Evolutionary conservation across 1,140 invertebrate species (phyloP), one percentile per base, ranked within the genome.

Genomic region (Trypoxylus dichotomus): DNA sequence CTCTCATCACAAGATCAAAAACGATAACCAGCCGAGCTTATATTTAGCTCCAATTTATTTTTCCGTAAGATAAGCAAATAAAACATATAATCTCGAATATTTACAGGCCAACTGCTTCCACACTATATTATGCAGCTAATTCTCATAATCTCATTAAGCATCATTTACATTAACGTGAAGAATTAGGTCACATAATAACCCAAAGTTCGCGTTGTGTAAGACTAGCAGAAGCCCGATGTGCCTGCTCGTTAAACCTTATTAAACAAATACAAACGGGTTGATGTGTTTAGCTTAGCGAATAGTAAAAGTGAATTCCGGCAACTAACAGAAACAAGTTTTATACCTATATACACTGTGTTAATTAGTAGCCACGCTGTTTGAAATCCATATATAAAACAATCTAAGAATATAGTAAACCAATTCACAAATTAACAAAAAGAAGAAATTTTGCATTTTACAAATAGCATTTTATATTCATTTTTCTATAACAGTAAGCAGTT

Each of bases 171-270:
- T 29, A 29, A 68, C 60, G 60, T 68, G 24, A 6, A 27, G 60
- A 68, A 68, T 68, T 68, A 68, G 60, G 60, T 68, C 60, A 68
- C 27, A 24, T 68, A 68, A 29, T 68, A 68, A 24, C 60, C 21
- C 21, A 68, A 68, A 29, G 60, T 68, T 68, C 60, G 27, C 60
- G 60, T 68, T 68, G 27, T 25, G 60, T 29, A 68, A 68, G 13
- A 68, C 24, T 68, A 68, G 3, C 60, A 25, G 60, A 68, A 29
- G 60, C 27, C 60, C 15, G 13, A 68, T 15, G 47, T 54, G 47
- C 47, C 19, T 54, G 11, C 60, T 68, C 60, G 60, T 68, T 68
- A 68, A 68, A 68, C 24, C 60, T 68, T 29, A 68, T 27, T 68
- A 68, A 68, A 68, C 8, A 68, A 68, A n/a, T 68, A 68, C 24